These are phyloP conservation scores for Accipiter cooperii DNA, from an alignment of 2,113 vertebrate species.

Conservation along the genomic window DNA sequence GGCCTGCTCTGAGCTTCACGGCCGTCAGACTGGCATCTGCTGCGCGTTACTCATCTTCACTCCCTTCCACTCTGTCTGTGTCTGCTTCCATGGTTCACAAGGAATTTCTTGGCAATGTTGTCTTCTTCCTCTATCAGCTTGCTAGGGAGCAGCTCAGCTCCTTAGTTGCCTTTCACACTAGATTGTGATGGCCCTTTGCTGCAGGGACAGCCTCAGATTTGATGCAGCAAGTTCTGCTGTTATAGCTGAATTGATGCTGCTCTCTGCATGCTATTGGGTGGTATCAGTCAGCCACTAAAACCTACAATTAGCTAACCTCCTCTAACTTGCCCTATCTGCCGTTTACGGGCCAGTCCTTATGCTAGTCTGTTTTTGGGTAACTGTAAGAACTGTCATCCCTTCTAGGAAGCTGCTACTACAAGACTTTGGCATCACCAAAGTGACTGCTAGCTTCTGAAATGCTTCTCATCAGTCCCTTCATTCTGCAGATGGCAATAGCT, in stretches of 20 bases:
- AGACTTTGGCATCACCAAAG: neutral
- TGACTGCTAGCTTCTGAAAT: neutral
- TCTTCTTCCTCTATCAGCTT: neutral
- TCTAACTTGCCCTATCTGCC: neutral
- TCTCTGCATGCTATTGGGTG: neutral
- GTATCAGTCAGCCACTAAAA: neutral
- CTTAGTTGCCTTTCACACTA: neutral
- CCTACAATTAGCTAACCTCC: neutral
- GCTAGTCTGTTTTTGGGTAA: neutral
- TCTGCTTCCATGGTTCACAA: neutral
- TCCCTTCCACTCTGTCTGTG: neutral
- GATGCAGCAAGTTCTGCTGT: neutral
- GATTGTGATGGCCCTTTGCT: fast-evolving
- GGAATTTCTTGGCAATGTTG: neutral
- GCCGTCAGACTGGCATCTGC: neutral
- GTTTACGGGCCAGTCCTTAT: neutral
- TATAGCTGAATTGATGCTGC: neutral
- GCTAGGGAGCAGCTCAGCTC: neutral
- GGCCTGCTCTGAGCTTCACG: neutral
- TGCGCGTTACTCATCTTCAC: neutral
- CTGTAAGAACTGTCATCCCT: neutral
- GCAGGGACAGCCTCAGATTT: neutral
- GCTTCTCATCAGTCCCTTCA: neutral
- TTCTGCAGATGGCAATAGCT: neutral
- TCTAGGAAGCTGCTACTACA: neutral